Conservation (phyloP, 2,888 invertebrate species). For the Candidula unifasciata region DNA sequence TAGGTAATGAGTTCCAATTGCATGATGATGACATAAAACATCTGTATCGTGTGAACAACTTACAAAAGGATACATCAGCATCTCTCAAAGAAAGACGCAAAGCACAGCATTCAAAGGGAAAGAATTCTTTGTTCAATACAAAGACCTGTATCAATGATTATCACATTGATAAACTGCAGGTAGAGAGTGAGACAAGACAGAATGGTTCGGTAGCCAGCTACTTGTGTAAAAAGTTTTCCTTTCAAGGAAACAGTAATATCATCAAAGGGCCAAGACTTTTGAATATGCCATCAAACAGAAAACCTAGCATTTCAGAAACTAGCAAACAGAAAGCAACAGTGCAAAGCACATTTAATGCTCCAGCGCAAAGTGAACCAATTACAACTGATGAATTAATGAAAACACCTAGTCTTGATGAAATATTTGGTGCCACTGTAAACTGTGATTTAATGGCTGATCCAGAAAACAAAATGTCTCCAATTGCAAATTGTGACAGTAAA, state of each 20-base stretch:
- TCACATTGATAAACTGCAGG: not conserved
- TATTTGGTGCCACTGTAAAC: conserved; percentile 36
- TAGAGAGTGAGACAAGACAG: not conserved
- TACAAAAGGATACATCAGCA: no score
- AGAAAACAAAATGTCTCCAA: not conserved
- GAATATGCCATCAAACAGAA: conserved; percentile 17
- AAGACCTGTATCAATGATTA: not conserved
- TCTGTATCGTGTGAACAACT: no score
- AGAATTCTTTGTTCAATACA: not conserved
- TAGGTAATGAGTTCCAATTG: no score
- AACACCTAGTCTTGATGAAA: conserved; percentile 43
- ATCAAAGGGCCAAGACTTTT: conserved; percentile 43
- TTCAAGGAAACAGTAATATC: not conserved
- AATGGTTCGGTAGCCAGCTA: conserved; percentile 36
- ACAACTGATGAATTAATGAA: conserved; percentile 29
- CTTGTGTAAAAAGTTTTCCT: conserved; percentile 27
- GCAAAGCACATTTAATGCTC: not conserved
- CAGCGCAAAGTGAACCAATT: conserved; percentile 5
- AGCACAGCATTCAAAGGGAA: no score
- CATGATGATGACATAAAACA: no score
- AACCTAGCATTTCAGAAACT: not conserved
- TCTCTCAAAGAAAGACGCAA: no score
- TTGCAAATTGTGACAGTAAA: not conserved
- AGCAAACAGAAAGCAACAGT: not conserved
- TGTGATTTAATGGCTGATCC: not conserved